Conservation (phyloP, 2,888 invertebrate genomes). For the Chymomyza procnemis region DNA sequence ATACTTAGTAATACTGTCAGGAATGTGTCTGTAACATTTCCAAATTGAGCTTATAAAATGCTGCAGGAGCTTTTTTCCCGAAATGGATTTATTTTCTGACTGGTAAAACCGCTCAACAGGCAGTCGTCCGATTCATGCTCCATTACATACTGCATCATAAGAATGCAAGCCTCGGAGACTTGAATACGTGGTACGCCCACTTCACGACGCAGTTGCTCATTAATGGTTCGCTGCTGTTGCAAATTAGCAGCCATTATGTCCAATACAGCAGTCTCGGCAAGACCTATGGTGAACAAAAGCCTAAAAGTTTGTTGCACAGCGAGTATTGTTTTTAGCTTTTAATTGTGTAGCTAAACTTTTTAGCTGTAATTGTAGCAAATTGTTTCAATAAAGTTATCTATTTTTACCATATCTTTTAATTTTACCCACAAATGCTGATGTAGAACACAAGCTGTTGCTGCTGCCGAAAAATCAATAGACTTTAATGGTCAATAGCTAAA, state of each 20-base stretch:
- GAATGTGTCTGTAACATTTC: conserved; percentile 42
- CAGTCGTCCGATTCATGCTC: conserved; percentile 96
- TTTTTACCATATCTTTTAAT: background rate
- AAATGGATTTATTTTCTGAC: conserved; percentile 96
- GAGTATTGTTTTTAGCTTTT: background rate
- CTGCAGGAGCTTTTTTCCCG: conserved; percentile 94
- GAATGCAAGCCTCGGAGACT: conserved; percentile 90
- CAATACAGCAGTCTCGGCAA: conserved; percentile 90
- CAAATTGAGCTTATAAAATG: conserved; percentile 83
- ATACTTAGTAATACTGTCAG: conserved; percentile 52
- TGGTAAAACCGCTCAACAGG: conserved; percentile 94
- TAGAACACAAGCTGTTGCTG: conserved; percentile 17
- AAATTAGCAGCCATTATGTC: conserved; percentile 95
- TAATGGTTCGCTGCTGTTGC: conserved; percentile 93
- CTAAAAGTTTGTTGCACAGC: background rate
- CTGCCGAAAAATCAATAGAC: conserved; percentile 45
- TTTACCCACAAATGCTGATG: background rate
- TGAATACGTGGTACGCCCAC: conserved; percentile 89
- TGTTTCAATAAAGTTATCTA: background rate
- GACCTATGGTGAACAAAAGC: conserved; percentile 73
- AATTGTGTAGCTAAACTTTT: conserved; percentile 10
- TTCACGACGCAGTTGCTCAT: conserved; percentile 95
- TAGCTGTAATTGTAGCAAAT: background rate
- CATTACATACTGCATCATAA: conserved; percentile 93
- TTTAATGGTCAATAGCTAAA: conserved; percentile 17